Evolutionary conservation across 2,113 vertebrate species (phyloP).

Genomic region (Accipiter cooperii): DNA sequence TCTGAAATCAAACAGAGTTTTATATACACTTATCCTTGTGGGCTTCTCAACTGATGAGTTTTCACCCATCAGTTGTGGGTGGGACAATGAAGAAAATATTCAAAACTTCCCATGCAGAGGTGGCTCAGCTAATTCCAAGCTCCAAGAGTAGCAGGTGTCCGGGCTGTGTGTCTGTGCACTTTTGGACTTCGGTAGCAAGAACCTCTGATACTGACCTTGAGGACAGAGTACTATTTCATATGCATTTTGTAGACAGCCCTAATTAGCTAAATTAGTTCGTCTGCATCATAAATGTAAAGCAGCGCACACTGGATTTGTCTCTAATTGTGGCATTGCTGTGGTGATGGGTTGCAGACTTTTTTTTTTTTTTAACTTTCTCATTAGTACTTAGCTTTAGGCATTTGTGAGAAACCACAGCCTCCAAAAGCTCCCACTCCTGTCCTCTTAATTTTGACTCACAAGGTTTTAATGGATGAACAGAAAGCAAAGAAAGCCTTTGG

Average conservation of each 20-base stretch:
- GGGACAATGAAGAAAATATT: neutral
- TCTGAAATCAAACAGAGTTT: neutral
- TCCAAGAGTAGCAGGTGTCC: neutral
- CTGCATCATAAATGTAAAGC: slow-evolving; percentile 38
- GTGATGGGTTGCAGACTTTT: slow-evolving; percentile 20
- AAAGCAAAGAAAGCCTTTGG: slow-evolving; percentile 51
- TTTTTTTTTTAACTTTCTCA: slow-evolving; percentile 33
- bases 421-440: slow-evolving; percentile 9
- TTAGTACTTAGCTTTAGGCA: slow-evolving; percentile 43
- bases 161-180: neutral
- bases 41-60: neutral
- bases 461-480: slow-evolving; percentile 43
- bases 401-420: slow-evolving; percentile 48
- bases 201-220: neutral
- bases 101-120: neutral
- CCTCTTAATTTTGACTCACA: slow-evolving; percentile 10
- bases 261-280: slow-evolving; percentile 37
- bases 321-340: slow-evolving; percentile 22
- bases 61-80: neutral
- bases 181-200: neutral
- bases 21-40: neutral
- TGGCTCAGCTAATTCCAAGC: neutral
- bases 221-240: neutral
- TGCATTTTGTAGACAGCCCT: slow-evolving; percentile 2
- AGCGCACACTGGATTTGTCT: neutral